Percentiles rank a stretch among this genome's conserved stretches.
phyloP scores from a whole-genome alignment of 2,113 vertebrate genomes.

The Callocephalon fimbriatum region DNA sequence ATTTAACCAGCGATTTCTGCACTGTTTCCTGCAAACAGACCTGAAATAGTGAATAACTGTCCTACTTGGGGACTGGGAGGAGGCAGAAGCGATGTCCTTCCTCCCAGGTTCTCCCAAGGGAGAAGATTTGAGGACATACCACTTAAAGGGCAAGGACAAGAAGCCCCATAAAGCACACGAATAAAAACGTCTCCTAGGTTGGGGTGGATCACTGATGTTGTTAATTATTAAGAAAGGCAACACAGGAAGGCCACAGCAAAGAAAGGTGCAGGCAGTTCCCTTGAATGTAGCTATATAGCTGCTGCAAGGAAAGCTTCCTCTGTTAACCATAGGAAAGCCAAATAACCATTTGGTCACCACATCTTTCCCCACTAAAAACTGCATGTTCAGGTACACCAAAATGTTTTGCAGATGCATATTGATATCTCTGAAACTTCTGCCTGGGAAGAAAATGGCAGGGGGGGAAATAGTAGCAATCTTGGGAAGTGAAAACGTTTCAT shows the following conservation, averaged over 20 bases:
- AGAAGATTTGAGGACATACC: rapidly evolving
- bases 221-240: background rate
- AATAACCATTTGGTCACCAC: background rate
- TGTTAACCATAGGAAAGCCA: rapidly evolving
- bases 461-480: background rate
- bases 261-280: background rate
- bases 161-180: background rate
- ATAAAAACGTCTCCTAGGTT: background rate
- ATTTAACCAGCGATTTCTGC: background rate
- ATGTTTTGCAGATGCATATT: background rate
- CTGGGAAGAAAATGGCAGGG: background rate
- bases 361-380: background rate
- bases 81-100: rapidly evolving
- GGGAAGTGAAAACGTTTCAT: background rate
- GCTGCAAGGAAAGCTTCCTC: background rate
- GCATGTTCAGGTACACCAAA: background rate
- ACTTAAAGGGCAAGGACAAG: too few relatives aligned
- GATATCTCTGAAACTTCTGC: background rate
- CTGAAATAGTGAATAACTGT: background rate
- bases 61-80: rapidly evolving
- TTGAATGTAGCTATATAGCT: rapidly evolving
- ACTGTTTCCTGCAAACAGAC: background rate
- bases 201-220: rapidly evolving
- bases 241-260: background rate
- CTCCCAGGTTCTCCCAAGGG: background rate